These are phyloP conservation scores for Conger conger DNA, from an alignment of 2,113 vertebrate genomes.

Conservation along the genomic window DNA sequence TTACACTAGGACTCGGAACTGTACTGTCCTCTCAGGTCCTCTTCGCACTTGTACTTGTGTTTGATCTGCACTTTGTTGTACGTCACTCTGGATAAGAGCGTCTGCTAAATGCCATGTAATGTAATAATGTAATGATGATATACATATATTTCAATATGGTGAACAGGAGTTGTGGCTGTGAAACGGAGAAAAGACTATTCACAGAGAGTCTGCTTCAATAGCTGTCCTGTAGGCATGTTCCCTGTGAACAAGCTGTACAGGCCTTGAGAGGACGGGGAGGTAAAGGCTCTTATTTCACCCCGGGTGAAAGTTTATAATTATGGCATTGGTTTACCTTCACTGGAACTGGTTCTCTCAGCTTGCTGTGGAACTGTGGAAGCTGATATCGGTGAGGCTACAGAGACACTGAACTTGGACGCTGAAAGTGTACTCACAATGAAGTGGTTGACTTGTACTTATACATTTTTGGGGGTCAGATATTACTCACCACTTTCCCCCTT, in stretches of 20 bases:
- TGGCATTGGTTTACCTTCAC: slow-evolving; percentile 54
- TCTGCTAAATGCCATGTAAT: too few relatives aligned
- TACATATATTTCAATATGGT: not conserved
- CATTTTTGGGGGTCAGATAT: too few relatives aligned
- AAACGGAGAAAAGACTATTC: not conserved
- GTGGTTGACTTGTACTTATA: too few relatives aligned
- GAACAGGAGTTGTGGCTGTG: not conserved
- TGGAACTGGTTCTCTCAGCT: slow-evolving; percentile 40
- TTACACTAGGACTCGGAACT: too few relatives aligned
- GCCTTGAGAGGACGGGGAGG: not conserved
- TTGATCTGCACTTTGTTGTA: too few relatives aligned
- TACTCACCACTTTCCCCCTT: too few relatives aligned
- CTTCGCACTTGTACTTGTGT: too few relatives aligned
- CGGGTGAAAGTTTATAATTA: slow-evolving; percentile 64
- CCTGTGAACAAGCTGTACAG: not conserved
- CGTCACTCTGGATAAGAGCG: too few relatives aligned
- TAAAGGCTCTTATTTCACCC: not conserved
- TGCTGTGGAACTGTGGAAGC: not conserved
- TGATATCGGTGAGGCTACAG: not conserved
- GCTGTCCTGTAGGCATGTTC: not conserved
- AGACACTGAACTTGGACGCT: not conserved
- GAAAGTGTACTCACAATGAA: too few relatives aligned
- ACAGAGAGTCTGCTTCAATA: not conserved
- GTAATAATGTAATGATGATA: too few relatives aligned
- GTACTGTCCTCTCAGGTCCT: too few relatives aligned